Evolutionary conservation across 2,797 vertebrate genomes (phyloP), one percentile per base, ranked within the genome.

Genomic region (Eupleurogrammus muticus): DNA sequence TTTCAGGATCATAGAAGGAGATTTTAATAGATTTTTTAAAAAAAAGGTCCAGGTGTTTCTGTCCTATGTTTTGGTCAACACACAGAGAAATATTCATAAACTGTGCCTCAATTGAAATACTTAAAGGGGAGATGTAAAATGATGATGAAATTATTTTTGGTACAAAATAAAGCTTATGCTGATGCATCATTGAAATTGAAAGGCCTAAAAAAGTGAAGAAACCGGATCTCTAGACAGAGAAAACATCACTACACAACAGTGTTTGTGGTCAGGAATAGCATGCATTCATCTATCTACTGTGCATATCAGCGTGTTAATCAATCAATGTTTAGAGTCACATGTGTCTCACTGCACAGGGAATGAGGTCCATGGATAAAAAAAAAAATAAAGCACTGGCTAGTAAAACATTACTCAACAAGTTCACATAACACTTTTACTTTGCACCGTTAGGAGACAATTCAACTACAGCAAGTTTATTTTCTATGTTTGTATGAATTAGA

Each of bases 171-270:
- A 28, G 3, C 28, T 28, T 28, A 28, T 28, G 3, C 6, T 13
- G 38, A 42, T 6, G 13, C 12, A 1, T 42, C 14, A 42, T 16
- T 42, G 38, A 42, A 42, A 42, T 42, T 35, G 36, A 19, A 35
- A 20, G n/a, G n/a, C n/a, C n/a, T n/a, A 62, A 51, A 54, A 54
- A 64, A 64, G 67, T 84, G 83, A 78, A 87, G 75, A 83, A 86
- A 84, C 61, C 8, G 42, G 62, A 81, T 70, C 62, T 66, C 54
- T 59, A 14, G 10, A 65, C 1, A 11, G 62, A 70, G 42, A 77
- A 67, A 56, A 35, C 9, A 35, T 60, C 0, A 34, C 6, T 52
- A 64, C 51, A 56, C 50, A 59, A 70, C 28, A 34, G 28, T 70
- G 11, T 46, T 50, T 55, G 32, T n/a, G 36, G 20, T 64, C 58